Base-by-base conservation (phyloP, 2,888 invertebrate species). In the Tanytarsus gracilentus region DNA sequence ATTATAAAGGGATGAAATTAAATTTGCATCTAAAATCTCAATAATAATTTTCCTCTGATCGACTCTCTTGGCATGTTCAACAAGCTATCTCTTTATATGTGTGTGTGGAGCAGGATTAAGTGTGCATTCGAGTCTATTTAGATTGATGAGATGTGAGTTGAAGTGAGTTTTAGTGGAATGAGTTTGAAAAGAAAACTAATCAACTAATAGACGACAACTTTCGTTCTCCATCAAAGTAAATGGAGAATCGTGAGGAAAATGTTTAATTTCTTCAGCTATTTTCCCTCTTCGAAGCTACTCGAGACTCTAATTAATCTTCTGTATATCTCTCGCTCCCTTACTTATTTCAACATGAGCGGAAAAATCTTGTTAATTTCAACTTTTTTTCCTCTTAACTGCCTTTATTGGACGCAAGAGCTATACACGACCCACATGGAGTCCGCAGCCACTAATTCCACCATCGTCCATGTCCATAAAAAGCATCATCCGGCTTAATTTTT, bases 131-230 rank as follows among this genome's bases (percentile, higher is more conserved):
- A n/a, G n/a, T n/a, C n/a, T n/a, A n/a, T n/a, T n/a, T n/a, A n/a
- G n/a, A n/a, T n/a, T n/a, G n/a, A n/a, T n/a, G n/a, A n/a, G n/a
- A n/a, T n/a, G n/a, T n/a, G n/a, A n/a, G n/a, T n/a, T n/a, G n/a
- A n/a, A n/a, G n/a, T n/a, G n/a, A n/a, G n/a, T n/a, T 6, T 36
- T n/a, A 26, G 18, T 36, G 26, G 26, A 18, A 40, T 23, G 33
- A 40, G 2, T 4, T 11, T 11, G 18, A 25, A 40, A 40, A 23
- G n/a, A 48, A 40, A 58, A 58, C 58, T 58, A 58, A 58, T 58
- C 58, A 58, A 58, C 58, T 48, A 58, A 58, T 23, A 58, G 44
- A 58, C 30, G 58, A 48, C 48, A 58, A 58, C 58, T 58, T 58
- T 58, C 26, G 48, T 58, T 58, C 30, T 16, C 26, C 48, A 36